Base-by-base conservation (phyloP, 2,888 invertebrate genomes). In the Beris chalybata region DNA sequence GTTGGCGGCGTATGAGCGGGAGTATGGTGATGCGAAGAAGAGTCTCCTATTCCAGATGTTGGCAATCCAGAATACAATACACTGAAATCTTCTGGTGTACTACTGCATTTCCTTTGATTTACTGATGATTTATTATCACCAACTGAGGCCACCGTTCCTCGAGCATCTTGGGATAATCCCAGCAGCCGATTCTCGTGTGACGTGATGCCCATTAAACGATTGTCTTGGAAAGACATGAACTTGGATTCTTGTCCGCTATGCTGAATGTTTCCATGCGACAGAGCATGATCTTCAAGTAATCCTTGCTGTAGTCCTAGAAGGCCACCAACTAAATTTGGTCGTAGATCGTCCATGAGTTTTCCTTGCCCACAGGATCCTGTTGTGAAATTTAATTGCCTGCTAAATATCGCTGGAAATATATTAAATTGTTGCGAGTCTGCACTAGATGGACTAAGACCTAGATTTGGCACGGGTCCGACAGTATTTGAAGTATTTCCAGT, bases 331-430 rank as follows among this genome's bases (percentile, higher is more conserved):
- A 93, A 82, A 81, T 92, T 92, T 59, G 93, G 93, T 78, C 93
- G 83, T 73, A 93, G 82, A 77, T 93, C 93, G 78, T 93, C 93
- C 93, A 93, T 93, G 79, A 92, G 87, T 78, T 91, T 91, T 73
- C 88, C 88, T 76, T 90, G 89, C 32, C 89, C 88, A 76, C 88
- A 87, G 67, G 85, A 86, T 68, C 88, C 86, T 69, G 86, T 82
- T 58, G 88, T 87, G 81, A 93, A 93, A 81, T 93, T 93, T 74
- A 93, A 85, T 82, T 93, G 93, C 71, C 93, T 85, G 83, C 92
- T 92, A 82, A 93, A 93, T 79, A 93, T 93, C 69, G 93, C 93
- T 75, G 93, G 93, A 82, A 93, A 93, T 76, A 93, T 93, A 84
- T 93, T 93, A 84, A 93, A 93, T 83, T 92, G 92, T 79, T 92